A percentile compares a stretch with the other conserved stretches of the same genome.
These are phyloP conservation scores for Paramuricea clavata DNA, from an alignment of 92 coral and sea anemone species.

Conservation along the genomic window DNA sequence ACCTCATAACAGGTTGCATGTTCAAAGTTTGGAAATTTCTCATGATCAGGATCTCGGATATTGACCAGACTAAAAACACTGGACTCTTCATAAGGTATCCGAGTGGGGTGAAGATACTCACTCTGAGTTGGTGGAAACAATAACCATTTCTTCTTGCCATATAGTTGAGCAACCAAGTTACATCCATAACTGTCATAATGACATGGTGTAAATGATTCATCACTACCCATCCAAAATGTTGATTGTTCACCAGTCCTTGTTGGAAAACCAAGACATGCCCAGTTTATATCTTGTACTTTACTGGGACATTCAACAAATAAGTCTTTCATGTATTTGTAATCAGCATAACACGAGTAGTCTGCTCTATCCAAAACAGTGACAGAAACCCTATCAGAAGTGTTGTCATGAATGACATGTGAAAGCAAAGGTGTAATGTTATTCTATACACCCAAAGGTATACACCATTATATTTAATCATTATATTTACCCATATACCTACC, in stretches of 20 bases:
- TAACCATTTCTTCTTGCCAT: conserved; percentile 91
- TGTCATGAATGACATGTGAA: too few relatives aligned
- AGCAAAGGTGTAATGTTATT: too few relatives aligned
- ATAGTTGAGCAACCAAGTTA: conserved; percentile 93
- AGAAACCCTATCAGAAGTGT: neutral
- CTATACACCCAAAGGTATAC: too few relatives aligned
- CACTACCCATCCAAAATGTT: conserved; percentile 97
- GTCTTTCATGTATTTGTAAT: conserved; percentile 96
- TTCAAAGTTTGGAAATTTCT: conserved; percentile 74
- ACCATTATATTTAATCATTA: too few relatives aligned
- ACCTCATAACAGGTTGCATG: conserved; percentile 82
- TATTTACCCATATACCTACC: too few relatives aligned
- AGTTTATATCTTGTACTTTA: conserved; percentile 73
- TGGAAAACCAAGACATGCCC: conserved; percentile 88
- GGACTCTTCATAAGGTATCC: conserved; percentile 99
- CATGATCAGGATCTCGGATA: conserved; percentile 74
- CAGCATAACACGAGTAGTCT: conserved; percentile 97
- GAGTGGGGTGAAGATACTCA: conserved; percentile 82
- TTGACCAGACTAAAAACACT: conserved; percentile 93
- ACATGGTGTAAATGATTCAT: conserved; percentile 90
- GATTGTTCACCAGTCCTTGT: conserved; percentile 89
- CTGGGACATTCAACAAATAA: conserved; percentile 79
- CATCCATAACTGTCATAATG: conserved; percentile 97
- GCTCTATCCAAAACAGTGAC: conserved; percentile 65
- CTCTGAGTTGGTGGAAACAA: conserved; percentile 84